phyloP scores from a whole-genome alignment of 2,113 vertebrate genomes.

The Suncus etruscus region DNA sequence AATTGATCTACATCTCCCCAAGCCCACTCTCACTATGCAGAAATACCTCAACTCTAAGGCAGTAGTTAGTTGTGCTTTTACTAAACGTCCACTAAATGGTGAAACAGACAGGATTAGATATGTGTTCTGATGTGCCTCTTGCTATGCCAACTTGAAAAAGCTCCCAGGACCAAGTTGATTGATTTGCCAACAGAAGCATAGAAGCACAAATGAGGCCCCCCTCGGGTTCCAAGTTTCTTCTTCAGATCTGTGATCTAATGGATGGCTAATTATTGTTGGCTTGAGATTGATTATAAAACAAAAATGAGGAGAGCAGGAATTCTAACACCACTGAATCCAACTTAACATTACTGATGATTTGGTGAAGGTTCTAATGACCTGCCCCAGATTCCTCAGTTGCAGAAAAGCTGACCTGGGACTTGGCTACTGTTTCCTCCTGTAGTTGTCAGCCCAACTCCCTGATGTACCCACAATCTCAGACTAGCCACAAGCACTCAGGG shows the following conservation, averaged over 20 bases:
- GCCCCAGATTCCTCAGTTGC: neutral
- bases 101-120: conserved; percentile 48
- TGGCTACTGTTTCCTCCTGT: neutral
- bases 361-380: neutral
- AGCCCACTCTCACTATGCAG: neutral
- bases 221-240: neutral
- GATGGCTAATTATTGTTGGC: conserved; percentile 53
- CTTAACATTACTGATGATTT: neutral
- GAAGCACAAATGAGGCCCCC: conserved; percentile 44
- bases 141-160: conserved; percentile 58
- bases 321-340: neutral
- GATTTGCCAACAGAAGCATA: conserved; percentile 52
- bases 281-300: conserved; percentile 52
- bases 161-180: conserved; percentile 62
- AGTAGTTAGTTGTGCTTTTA: conserved; percentile 13
- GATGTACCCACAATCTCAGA: neutral
- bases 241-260: conserved; percentile 39
- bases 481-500: neutral
- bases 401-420: neutral
- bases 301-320: conserved; percentile 29
- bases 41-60: conserved; percentile 12
- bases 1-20: neutral
- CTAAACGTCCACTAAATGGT: neutral
- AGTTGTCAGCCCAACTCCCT: neutral
- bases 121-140: conserved; percentile 60